Conservation (phyloP, 2,797 vertebrate genomes). For the Onychomys leucogaster region DNA sequence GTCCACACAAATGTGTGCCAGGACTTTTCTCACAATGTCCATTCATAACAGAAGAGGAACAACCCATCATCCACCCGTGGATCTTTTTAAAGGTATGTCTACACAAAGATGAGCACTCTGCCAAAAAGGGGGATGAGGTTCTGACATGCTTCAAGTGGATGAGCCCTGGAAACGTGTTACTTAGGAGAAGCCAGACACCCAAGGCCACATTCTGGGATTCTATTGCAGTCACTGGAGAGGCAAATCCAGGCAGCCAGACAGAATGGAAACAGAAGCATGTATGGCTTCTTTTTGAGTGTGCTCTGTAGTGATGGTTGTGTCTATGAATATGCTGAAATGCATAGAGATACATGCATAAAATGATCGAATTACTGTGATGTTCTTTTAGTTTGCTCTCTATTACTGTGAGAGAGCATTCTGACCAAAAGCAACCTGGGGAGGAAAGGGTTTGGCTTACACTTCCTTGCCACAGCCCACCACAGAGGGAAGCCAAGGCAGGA, state of each 20-base stretch:
- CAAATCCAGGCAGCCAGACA: not conserved
- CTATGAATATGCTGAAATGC: not conserved
- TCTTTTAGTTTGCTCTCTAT: not conserved
- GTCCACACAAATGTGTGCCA: not conserved
- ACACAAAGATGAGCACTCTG: not conserved
- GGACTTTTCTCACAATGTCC: not conserved
- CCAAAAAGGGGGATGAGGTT: not conserved
- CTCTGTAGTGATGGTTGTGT: not conserved
- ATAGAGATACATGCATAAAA: not conserved
- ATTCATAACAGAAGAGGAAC: not conserved
- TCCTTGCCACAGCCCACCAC: not conserved
- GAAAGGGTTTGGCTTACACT: not conserved
- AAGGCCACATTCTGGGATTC: not conserved
- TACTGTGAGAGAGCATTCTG: not conserved
- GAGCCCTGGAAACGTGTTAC: not conserved
- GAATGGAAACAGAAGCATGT: not conserved
- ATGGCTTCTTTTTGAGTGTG: not conserved
- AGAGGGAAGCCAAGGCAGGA: not conserved
- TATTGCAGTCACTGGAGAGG: not conserved
- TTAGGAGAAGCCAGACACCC: not conserved
- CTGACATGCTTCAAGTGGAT: not conserved
- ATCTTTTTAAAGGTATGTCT: not conserved
- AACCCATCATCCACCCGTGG: not conserved
- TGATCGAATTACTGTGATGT: no score
- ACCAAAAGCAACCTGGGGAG: not conserved